Percentiles rank a stretch among this genome's conserved stretches.
phyloP scores from a whole-genome alignment of 2,797 vertebrate species.

The Cirrhinus mrigala region DNA sequence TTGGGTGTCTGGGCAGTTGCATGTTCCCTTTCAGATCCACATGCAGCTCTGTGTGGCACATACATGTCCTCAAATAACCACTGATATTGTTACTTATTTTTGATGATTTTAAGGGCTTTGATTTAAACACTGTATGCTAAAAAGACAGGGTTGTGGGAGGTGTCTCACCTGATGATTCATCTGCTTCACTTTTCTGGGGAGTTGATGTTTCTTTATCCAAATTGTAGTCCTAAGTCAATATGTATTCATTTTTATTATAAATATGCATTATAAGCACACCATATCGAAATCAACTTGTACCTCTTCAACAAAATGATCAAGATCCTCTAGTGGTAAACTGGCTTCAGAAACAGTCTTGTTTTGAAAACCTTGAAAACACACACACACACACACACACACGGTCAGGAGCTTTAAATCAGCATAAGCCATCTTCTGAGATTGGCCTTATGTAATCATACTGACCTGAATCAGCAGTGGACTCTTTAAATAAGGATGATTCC shows the following conservation, averaged over 20 bases:
- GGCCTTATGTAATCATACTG: not conserved
- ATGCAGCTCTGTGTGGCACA: conserved; percentile 32
- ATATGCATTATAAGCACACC: not conserved
- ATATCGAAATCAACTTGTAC: conserved; percentile 22
- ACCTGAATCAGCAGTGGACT: conserved; percentile 51
- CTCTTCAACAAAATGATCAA: conserved; percentile 34
- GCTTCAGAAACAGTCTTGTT: conserved; percentile 36
- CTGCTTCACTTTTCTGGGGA: conserved; percentile 48
- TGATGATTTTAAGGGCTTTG: not conserved
- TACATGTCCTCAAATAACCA: not conserved
- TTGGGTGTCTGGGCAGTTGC: not conserved
- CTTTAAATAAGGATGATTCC: conserved; percentile 42
- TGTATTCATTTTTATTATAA: not conserved
- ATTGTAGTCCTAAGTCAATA: conserved; percentile 19
- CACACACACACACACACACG: not conserved
- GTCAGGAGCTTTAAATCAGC: not conserved
- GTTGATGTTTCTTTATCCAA: not conserved
- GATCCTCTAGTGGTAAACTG: conserved; percentile 38
- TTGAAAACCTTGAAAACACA: conserved; percentile 53
- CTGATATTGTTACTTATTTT: not conserved
- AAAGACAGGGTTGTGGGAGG: not conserved
- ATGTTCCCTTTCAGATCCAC: conserved; percentile 34
- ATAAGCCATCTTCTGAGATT: not conserved
- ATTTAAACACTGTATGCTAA: not conserved
- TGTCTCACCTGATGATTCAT: conserved; percentile 39